Base-by-base conservation (phyloP, 2,113 vertebrate species). In the Phalacrocorax brasilianus region DNA sequence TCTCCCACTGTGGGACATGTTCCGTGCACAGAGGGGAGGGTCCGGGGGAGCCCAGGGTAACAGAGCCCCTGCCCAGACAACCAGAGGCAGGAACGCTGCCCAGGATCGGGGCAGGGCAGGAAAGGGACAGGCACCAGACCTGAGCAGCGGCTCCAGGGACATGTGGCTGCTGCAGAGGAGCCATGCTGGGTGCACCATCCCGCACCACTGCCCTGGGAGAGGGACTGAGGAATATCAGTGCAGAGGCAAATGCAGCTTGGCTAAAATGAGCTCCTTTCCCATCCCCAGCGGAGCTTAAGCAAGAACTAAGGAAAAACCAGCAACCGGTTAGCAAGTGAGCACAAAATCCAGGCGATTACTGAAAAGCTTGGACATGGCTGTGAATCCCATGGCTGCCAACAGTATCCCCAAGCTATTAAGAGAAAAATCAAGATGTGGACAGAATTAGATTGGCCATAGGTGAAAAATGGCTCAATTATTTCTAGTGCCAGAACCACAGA, bases 401-500 rank as follows among this genome's bases (percentile, higher is more conserved):
- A 68, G 65, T 12, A 87, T 91, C 93, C 80, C 91, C 73, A 42
- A 78, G 49, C 73, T 75, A 85, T 82, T 89, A 91, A 89, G 77
- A 86, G 61, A 88, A 95, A 96, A 95, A 95, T 89, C 96, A 89
- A 95, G 93, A 95, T 67, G 79, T 87, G 93, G 85, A 68, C 73
- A 65, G 93, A 88, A 68, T 83, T 81, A 79, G 88, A 93, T 55
- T 82, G 49, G 94, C 92, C 92, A 75, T 61, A 94, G 94, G 96
- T 96, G 94, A 94, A 97, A 96, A 94, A 94, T 65, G 88, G 88
- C 86, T 96, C 95, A 94, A 95, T 94, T 97, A 96, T 92, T 93
- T 68, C 85, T 52, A 33, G 75, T 53, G 95, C 95, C 93, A 95
- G 92, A 94, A 86, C 76, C 95, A 81, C 61, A 87, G 88, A 89